Evolutionary conservation across 2,113 vertebrate genomes (phyloP).

Genomic region (Myiozetetes cayanensis): DNA sequence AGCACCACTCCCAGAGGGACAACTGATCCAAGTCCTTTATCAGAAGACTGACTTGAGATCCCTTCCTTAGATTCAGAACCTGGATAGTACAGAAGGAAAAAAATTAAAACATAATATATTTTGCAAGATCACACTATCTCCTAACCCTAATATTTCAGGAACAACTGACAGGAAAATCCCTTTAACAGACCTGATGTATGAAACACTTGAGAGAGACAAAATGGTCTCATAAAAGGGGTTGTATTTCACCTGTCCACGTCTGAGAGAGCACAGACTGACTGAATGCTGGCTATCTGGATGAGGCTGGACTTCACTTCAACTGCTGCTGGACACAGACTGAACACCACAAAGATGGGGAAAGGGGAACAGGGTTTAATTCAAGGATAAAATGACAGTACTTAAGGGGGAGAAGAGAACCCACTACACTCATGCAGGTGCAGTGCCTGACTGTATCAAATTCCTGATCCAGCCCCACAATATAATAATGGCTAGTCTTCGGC

Average conservation of each 20-base stretch:
- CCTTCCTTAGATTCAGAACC: not conserved
- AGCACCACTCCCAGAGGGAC: not conserved
- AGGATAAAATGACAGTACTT: not conserved
- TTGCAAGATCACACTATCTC: not conserved
- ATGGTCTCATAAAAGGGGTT: not conserved
- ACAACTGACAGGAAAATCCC: not conserved
- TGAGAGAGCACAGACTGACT: not conserved
- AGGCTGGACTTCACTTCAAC: not conserved
- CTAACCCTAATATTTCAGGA: not conserved
- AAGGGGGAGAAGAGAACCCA: not conserved
- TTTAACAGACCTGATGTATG: fast-evolving
- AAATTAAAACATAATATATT: not conserved
- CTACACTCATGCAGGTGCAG: not conserved
- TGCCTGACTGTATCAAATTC: not conserved
- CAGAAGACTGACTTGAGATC: not conserved
- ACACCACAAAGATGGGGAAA: not conserved
- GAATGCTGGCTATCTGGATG: not conserved
- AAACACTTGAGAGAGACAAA: not conserved
- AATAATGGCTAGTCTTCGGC: no score
- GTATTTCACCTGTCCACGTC: not conserved
- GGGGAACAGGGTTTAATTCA: not conserved
- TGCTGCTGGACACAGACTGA: not conserved
- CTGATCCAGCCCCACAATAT: no score
- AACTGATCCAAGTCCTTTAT: not conserved
- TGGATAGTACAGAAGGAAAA: not conserved